Conservation (phyloP, 2,888 invertebrate species). For the Cryptocephalus moraei region DNA sequence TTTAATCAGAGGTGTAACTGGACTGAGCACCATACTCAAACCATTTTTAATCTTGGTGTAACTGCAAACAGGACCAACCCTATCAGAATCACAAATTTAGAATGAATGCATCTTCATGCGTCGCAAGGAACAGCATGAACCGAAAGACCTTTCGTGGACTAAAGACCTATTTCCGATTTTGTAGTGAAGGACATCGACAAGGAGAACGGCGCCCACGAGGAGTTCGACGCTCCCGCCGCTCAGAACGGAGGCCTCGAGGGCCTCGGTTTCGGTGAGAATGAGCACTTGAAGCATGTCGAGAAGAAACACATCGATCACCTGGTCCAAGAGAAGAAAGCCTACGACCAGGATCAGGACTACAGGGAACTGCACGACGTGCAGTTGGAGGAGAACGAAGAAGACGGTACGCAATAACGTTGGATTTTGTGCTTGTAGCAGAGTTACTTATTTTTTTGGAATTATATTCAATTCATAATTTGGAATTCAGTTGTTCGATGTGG, state of each 20-base stretch:
- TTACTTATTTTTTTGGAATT: too few species aligned
- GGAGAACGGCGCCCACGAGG: conserved; percentile 33
- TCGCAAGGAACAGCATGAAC: too few species aligned
- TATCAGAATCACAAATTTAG: too few species aligned
- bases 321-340: conserved; percentile 15
- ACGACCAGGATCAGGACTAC: conserved; percentile 23
- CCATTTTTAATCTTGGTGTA: too few species aligned
- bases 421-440: too few species aligned
- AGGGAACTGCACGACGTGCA: conserved; percentile 20
- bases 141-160: neutral
- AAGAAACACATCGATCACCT: conserved; percentile 21
- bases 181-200: conserved; percentile 22
- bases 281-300: conserved; percentile 16
- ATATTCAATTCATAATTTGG: too few species aligned
- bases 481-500: too few species aligned
- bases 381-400: conserved; percentile 31
- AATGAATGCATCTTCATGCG: too few species aligned
- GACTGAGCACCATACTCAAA: too few species aligned
- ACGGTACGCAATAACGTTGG: conserved; percentile 32
- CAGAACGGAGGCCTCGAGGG: conserved; percentile 17
- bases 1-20: too few species aligned
- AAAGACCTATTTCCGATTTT: neutral
- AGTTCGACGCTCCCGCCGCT: conserved; percentile 24
- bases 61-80: too few species aligned
- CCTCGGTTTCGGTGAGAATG: conserved; percentile 20